phyloP scores from a whole-genome alignment of 2,113 vertebrate genomes.

The Rhabdornis inornatus region DNA sequence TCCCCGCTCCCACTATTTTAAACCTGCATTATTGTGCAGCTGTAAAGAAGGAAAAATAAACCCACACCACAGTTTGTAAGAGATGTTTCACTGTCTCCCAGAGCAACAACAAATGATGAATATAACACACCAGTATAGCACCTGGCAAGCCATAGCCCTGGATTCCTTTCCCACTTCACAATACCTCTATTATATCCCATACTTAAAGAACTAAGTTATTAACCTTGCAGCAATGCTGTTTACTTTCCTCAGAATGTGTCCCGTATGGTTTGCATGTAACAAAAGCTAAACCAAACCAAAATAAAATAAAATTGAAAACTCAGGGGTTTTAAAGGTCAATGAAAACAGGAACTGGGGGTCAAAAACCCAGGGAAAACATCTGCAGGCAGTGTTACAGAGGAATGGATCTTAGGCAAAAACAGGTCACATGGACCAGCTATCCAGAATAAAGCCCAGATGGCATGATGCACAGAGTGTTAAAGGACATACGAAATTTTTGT shows the following conservation, averaged over 20 bases:
- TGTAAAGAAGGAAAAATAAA: background rate
- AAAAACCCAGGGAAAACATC: slow-evolving; percentile 59
- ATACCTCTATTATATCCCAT: slow-evolving; percentile 19
- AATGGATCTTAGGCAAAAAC: background rate
- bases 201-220: background rate
- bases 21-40: background rate
- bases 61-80: background rate
- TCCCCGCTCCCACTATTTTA: background rate
- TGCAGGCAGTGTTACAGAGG: slow-evolving; percentile 11
- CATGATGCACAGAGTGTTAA: background rate
- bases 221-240: background rate
- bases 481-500: background rate
- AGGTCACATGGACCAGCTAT: background rate
- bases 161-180: slow-evolving; percentile 26
- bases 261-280: slow-evolving; percentile 12
- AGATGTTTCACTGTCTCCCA: background rate
- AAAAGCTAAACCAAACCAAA: slow-evolving; percentile 40
- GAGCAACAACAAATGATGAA: slow-evolving; percentile 27
- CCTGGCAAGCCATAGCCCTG: slow-evolving; percentile 4
- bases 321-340: slow-evolving; percentile 29
- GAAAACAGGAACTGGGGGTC: slow-evolving; percentile 52
- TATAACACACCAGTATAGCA: slow-evolving; percentile 15
- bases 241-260: slow-evolving; percentile 38
- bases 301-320: slow-evolving; percentile 11
- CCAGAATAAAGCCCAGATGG: slow-evolving; percentile 10